phyloP scores from a whole-genome alignment of 2,888 invertebrate species.

The Caenorhabditis auriculariae region DNA sequence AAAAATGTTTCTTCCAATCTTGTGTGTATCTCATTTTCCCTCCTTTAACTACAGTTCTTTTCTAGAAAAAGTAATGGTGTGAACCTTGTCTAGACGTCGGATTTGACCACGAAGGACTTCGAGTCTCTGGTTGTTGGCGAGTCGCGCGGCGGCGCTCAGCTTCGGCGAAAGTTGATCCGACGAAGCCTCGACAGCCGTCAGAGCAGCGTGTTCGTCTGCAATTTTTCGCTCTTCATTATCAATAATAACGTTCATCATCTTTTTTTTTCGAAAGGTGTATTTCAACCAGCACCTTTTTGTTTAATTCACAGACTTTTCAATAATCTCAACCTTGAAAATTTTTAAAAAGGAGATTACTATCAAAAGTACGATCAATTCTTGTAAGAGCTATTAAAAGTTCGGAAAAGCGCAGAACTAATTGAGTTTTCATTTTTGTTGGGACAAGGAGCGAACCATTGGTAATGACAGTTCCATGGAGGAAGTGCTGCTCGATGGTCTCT shows the following conservation, averaged over 20 bases:
- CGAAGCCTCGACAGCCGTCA: slow-evolving; percentile 23
- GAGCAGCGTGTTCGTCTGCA: slow-evolving; percentile 25
- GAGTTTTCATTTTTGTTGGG: background rate
- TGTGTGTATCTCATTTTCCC: no score
- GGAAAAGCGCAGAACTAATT: no score
- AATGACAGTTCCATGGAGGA: slow-evolving; percentile 12
- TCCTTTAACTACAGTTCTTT: background rate
- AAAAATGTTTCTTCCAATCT: no score
- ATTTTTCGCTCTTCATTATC: no score
- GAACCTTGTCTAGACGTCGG: slow-evolving; percentile 33
- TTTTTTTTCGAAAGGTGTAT: no score
- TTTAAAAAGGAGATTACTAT: no score
- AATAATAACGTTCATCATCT: no score
- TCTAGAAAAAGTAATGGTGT: background rate
- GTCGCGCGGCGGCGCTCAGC: slow-evolving; percentile 38
- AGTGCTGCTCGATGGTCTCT: slow-evolving; percentile 25
- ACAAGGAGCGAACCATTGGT: slow-evolving; percentile 3
- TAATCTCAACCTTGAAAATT: no score
- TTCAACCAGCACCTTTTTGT: no score
- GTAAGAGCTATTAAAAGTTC: no score
- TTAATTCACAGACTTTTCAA: no score
- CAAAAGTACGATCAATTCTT: no score
- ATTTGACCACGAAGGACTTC: slow-evolving; percentile 37
- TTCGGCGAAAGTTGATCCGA: slow-evolving; percentile 45
- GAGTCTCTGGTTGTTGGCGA: slow-evolving; percentile 44